A percentile compares a stretch with the other conserved stretches of the same genome.
Conservation (phyloP, 1,140 invertebrate genomes). For the Aphis craccivora region DNA sequence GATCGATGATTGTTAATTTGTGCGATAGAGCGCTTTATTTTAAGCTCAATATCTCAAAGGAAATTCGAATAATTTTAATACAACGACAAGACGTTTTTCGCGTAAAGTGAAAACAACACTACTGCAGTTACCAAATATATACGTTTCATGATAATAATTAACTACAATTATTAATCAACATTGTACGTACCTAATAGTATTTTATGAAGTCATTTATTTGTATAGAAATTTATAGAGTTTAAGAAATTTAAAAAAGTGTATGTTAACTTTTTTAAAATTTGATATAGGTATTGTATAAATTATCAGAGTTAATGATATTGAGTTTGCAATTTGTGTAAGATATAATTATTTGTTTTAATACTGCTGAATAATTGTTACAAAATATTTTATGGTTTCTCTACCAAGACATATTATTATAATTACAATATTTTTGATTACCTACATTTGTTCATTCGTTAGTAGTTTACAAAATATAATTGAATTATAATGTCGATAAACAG, state of each 20-base stretch:
- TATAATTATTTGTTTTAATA: neutral
- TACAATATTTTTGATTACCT: neutral
- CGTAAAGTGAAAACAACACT: neutral
- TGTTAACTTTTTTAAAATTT: neutral
- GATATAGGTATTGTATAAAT: neutral
- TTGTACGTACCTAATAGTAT: neutral
- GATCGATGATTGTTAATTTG: slow-evolving; percentile 2
- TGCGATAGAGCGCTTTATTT: neutral
- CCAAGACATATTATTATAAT: neutral
- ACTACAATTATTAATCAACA: neutral
- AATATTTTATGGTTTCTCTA: neutral
- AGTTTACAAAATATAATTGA: neutral
- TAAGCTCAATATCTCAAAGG: neutral
- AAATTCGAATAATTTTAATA: neutral
- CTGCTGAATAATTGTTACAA: neutral
- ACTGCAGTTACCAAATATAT: neutral
- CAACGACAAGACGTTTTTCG: neutral
- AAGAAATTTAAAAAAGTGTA: neutral
- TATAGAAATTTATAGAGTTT: neutral
- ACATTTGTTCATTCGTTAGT: neutral
- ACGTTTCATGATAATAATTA: neutral
- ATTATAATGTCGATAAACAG: neutral
- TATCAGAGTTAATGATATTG: neutral
- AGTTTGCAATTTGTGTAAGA: neutral
- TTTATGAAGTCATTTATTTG: neutral